Evolutionary conservation across 2,888 invertebrate genomes (phyloP).

Genomic region (Clepsis dumicolana): DNA sequence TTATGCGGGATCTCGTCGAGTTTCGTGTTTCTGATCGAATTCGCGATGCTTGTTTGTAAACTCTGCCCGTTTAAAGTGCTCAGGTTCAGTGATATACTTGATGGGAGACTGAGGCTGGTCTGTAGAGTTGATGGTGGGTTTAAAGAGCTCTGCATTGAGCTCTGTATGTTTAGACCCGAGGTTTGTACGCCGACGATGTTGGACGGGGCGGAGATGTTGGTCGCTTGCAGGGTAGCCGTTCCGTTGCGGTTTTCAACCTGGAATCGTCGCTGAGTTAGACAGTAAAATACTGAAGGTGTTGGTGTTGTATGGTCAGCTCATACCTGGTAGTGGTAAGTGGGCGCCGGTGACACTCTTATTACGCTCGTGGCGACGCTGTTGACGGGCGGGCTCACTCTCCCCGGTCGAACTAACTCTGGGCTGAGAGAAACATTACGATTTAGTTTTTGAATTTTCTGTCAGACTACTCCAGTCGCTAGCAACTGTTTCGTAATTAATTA

Average conservation of each 20-base stretch:
- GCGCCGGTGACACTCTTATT: slow-evolving; percentile 93
- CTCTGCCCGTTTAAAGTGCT: slow-evolving; percentile 60
- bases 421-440: slow-evolving; percentile 64
- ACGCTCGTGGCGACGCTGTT: slow-evolving; percentile 91
- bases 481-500: too few species aligned
- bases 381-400: slow-evolving; percentile 79
- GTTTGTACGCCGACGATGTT: slow-evolving; percentile 70
- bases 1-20: slow-evolving; percentile 73
- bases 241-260: slow-evolving; percentile 80
- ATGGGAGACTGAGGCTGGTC: slow-evolving; percentile 65
- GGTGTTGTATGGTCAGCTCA: background rate
- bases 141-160: slow-evolving; percentile 57
- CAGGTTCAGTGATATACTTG: slow-evolving; percentile 70
- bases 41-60: slow-evolving; percentile 66
- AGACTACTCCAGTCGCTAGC: too few species aligned
- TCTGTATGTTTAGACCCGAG: slow-evolving; percentile 62
- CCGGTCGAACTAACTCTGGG: slow-evolving; percentile 90
- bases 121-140: slow-evolving; percentile 65
- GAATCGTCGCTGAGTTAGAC: slow-evolving; percentile 19
- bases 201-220: slow-evolving; percentile 56
- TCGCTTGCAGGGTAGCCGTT: slow-evolving; percentile 66
- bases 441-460: too few species aligned
- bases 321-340: slow-evolving; percentile 84
- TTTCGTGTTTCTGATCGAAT: slow-evolving; percentile 63
- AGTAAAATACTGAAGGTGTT: background rate